Evolutionary conservation across 1,140 invertebrate species (phyloP).

Genomic region (Riptortus pedestris): DNA sequence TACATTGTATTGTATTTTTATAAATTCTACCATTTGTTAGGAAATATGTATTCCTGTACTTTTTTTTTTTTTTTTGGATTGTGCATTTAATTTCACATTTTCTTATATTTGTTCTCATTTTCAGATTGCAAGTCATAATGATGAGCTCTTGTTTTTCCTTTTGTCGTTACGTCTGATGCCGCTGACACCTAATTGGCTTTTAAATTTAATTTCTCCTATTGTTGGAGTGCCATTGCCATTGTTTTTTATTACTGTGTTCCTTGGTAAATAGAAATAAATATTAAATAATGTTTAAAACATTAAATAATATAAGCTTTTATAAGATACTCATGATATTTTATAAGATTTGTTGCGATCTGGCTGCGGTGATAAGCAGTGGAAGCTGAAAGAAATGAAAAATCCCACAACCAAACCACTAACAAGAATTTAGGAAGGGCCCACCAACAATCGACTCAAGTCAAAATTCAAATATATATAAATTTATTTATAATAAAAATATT

Average conservation of each 20-base stretch:
- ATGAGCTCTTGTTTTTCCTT: neutral
- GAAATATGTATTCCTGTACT: neutral
- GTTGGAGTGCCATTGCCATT: neutral
- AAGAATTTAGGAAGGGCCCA: too few relatives aligned
- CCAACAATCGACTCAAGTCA: too few relatives aligned
- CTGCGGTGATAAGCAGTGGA: too few relatives aligned
- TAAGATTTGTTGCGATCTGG: too few relatives aligned
- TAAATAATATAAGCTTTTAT: too few relatives aligned
- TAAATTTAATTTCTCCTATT: neutral
- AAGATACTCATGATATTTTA: too few relatives aligned
- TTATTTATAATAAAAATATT: too few relatives aligned
- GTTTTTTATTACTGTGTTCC: slow-evolving; percentile 9
- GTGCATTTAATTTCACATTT: neutral
- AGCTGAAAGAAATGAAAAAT: too few relatives aligned
- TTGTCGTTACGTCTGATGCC: neutral
- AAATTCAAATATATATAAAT: too few relatives aligned
- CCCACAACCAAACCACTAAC: too few relatives aligned
- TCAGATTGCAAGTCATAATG: neutral
- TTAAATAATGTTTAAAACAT: too few relatives aligned
- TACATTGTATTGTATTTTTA: neutral
- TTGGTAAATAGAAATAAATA: too few relatives aligned
- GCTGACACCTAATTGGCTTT: neutral
- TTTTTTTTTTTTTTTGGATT: neutral
- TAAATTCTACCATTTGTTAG: neutral
- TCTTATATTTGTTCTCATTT: neutral